A percentile compares a stretch with the other conserved stretches of the same genome.
Evolutionary conservation across 2,797 vertebrate genomes (phyloP).

Genomic region (Pangasius krempfi): DNA sequence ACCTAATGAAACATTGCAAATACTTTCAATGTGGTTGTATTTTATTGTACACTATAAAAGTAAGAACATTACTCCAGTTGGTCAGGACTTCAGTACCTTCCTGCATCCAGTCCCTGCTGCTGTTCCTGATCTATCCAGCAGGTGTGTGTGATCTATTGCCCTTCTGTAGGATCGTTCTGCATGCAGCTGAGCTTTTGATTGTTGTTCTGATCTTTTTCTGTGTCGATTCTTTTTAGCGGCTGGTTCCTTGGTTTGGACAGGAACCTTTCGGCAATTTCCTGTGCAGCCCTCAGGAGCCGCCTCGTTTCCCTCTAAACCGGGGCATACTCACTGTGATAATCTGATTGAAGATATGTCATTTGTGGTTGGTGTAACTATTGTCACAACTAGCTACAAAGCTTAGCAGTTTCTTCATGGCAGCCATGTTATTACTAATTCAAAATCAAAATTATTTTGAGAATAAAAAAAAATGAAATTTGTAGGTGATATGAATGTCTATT

Average conservation of each 20-base stretch:
- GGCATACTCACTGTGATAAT: background rate
- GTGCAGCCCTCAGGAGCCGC: background rate
- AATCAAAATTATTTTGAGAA: background rate
- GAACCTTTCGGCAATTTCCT: constrained; percentile 26
- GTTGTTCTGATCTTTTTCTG: constrained; percentile 4
- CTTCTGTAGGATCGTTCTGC: background rate
- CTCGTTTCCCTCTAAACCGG: background rate
- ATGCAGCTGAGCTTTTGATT: background rate
- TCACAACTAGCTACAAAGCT: background rate
- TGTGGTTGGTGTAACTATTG: background rate
- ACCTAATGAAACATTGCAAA: background rate
- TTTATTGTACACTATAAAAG: background rate
- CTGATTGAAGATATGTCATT: background rate
- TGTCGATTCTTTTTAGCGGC: background rate
- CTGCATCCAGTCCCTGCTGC: background rate
- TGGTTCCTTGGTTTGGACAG: constrained; percentile 13
- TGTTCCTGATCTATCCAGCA: constrained; percentile 18
- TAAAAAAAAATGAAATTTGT: background rate
- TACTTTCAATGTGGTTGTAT: background rate
- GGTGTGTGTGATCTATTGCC: constrained; percentile 19
- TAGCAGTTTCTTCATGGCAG: background rate
- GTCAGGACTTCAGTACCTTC: background rate
- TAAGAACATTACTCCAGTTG: background rate
- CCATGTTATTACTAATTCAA: background rate
- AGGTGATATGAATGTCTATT: background rate